These are phyloP conservation scores for Menidia menidia DNA, from an alignment of 2,797 vertebrate species.

Conservation along the genomic window DNA sequence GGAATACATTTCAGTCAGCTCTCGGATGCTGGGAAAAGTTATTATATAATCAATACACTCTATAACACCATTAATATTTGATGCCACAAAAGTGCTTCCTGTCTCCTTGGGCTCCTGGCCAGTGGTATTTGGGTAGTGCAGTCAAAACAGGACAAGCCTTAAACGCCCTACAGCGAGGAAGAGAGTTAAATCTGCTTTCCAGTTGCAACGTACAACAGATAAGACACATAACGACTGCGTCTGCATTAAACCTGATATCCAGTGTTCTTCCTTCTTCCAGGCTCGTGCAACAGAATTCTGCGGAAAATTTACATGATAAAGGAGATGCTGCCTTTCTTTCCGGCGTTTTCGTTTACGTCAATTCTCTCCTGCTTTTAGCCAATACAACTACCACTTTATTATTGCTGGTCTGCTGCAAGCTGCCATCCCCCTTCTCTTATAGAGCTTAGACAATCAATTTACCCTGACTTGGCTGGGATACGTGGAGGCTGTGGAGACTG, in stretches of 20 bases:
- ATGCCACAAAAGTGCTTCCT: conserved; percentile 82
- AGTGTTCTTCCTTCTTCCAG: background rate
- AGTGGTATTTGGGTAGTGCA: conserved; percentile 65
- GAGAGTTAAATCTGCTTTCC: conserved; percentile 55
- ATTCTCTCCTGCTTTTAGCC: conserved; percentile 45
- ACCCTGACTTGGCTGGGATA: conserved; percentile 70
- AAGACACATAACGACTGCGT: conserved; percentile 2
- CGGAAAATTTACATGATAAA: conserved; percentile 24
- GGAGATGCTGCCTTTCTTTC: conserved; percentile 14
- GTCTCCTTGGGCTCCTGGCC: conserved; percentile 75
- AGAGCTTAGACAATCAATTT: conserved; percentile 77
- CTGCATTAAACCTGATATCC: conserved; percentile 11
- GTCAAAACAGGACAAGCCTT: conserved; percentile 57
- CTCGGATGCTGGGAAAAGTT: conserved; percentile 79
- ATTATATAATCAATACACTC: conserved; percentile 85
- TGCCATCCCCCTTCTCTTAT: conserved; percentile 33
- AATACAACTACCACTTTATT: conserved; percentile 59
- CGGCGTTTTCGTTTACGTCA: conserved; percentile 34
- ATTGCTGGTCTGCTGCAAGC: conserved; percentile 41
- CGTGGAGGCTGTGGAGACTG: conserved; percentile 72
- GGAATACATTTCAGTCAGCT: conserved; percentile 78
- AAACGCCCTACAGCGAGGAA: conserved; percentile 39
- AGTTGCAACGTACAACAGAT: conserved; percentile 24
- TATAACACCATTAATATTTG: conserved; percentile 82
- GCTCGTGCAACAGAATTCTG: background rate